These are phyloP conservation scores for Turdus rufiventris DNA, from an alignment of 2,113 vertebrate genomes.

Conservation along the genomic window DNA sequence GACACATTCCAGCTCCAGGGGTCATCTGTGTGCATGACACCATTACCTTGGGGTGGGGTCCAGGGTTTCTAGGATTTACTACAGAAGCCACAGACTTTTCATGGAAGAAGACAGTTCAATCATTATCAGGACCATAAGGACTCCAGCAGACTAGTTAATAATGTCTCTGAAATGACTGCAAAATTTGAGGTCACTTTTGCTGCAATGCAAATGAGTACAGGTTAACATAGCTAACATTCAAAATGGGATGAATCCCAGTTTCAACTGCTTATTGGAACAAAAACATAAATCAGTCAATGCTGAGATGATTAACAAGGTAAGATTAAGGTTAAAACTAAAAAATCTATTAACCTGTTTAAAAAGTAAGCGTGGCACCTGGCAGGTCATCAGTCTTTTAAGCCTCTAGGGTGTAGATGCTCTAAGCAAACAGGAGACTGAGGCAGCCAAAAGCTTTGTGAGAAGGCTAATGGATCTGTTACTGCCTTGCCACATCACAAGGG, in stretches of 20 bases:
- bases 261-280: background rate
- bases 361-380: background rate
- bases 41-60: background rate
- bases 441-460: background rate
- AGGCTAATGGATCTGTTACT: too few species aligned
- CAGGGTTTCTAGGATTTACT: background rate
- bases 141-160: background rate
- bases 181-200: background rate
- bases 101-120: background rate
- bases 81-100: background rate
- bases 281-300: background rate
- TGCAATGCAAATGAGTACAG: background rate
- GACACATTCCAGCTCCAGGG: background rate
- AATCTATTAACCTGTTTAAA: background rate
- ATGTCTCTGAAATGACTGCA: background rate
- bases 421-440: background rate
- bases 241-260: background rate
- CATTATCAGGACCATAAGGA: background rate
- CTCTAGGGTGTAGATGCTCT: background rate
- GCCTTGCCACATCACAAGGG: background rate
- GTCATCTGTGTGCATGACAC: rapidly evolving
- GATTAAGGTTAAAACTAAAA: constrained; percentile 11
- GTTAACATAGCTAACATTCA: background rate
- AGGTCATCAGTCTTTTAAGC: background rate
- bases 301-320: constrained; percentile 10